Base-by-base conservation (phyloP, 2,888 invertebrate species). In the Julus scandinavius region DNA sequence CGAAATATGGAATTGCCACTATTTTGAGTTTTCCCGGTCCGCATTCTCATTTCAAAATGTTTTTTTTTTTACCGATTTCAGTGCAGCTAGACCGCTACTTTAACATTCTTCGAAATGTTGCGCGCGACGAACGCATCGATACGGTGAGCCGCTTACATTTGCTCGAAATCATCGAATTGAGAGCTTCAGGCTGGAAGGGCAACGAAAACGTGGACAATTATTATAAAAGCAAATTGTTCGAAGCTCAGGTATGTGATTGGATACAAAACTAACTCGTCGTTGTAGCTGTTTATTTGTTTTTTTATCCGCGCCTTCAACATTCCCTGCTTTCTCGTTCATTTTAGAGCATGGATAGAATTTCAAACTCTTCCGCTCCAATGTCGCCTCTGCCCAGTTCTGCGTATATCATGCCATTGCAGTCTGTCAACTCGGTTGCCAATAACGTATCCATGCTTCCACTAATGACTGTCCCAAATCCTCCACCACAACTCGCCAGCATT, bases 161-260 rank as follows among this genome's bases (percentile, higher is more conserved):
- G 91, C 95, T 98, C 92, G 97, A 98, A 93, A 94, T 98, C 90
- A 97, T 98, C 91, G 98, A 98, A 93, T 93, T 98, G 92, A 94
- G 98, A 92, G 98, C 98, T 90, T 96, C 96, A 93, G 95, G 96
- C 92, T 98, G 98, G 98, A 95, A 96, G 92, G 95, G 96, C 90
- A 95, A 95, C 90, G 96, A 96, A 92, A 95, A 96, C 91, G 95
- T 96, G 94, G 95, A 95, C 93, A 95, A 95, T 91, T 97, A 97
- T 93, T 97, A 97, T 92, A 92, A 92, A 86, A 92, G 93, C 89
- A 93, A 93, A 91, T 91, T 93, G 90, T 90, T 91, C 86, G 90
- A 93, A 87, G 91, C 93, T 89, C 93, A 93, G 91, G 93, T 93
- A 91, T 90, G 91, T 38, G 72, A 29, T 72, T n/a, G n/a, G n/a